Evolutionary conservation across 2,888 invertebrate species (phyloP).

Genomic region (Caenorhabditis parvicauda): DNA sequence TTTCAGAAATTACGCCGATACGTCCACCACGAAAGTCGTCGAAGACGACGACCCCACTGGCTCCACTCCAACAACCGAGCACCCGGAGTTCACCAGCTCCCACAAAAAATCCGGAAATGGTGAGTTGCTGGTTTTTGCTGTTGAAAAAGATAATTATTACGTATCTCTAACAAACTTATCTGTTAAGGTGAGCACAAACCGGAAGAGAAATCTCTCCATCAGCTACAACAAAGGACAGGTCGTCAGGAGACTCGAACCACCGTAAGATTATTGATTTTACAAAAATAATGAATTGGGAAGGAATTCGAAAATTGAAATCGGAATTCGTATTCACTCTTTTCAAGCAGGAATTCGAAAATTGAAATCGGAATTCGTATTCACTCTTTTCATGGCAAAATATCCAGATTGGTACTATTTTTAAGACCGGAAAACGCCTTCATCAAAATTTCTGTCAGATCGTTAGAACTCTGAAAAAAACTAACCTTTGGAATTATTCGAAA

Average conservation of each 20-base stretch:
- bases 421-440: too few relatives aligned
- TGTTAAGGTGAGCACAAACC: constrained; percentile 10
- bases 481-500: too few relatives aligned
- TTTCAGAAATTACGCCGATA: too few relatives aligned
- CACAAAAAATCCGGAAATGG: background rate
- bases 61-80: too few relatives aligned
- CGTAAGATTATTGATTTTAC: constrained; percentile 23
- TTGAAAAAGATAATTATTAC: background rate
- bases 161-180: constrained; percentile 1
- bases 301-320: background rate
- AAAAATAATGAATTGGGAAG: background rate
- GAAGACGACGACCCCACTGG: too few relatives aligned
- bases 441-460: too few relatives aligned
- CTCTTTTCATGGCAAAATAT: background rate
- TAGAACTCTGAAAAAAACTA: too few relatives aligned
- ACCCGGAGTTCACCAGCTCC: constrained; percentile 1
- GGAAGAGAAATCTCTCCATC: constrained; percentile 1
- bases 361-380: too few relatives aligned
- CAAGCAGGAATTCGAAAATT: background rate
- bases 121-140: too few relatives aligned
- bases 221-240: constrained; percentile 41
- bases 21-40: too few relatives aligned
- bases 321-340: too few relatives aligned
- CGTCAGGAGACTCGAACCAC: constrained; percentile 34
- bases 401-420: too few relatives aligned